Evolutionary conservation across 53 echinoderm and acorn worm species (phyloP).

Genomic region (Antedon mediterranea): DNA sequence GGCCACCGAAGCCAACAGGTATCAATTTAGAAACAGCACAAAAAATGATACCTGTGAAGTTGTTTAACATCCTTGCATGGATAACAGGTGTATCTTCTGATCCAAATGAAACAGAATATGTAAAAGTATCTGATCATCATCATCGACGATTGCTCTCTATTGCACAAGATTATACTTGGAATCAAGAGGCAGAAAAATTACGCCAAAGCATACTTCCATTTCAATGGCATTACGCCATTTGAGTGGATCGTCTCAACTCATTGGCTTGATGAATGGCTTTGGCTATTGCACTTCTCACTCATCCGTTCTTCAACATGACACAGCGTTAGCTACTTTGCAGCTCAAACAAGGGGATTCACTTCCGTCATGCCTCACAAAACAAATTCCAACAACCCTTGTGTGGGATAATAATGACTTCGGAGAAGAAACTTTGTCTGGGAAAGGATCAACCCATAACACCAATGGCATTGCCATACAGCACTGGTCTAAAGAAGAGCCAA

Average conservation of each 20-base stretch:
- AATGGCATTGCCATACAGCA: not conserved
- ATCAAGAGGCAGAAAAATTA: conserved; percentile 38
- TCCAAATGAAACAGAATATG: conserved; percentile 10
- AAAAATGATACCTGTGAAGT: not conserved
- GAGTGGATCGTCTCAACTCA: conserved; percentile 37
- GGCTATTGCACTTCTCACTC: conserved; percentile 43
- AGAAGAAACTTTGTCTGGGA: not conserved
- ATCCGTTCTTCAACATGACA: conserved; percentile 39
- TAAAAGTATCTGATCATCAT: conserved; percentile 5
- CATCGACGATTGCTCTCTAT: conserved; percentile 27
- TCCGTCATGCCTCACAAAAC: conserved; percentile 18
- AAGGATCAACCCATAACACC: not conserved
- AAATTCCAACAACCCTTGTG: not conserved
- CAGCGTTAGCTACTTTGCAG: conserved; percentile 39
- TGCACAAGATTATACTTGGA: conserved; percentile 49
- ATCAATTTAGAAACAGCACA: conserved; percentile 19
- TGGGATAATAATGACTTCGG: not conserved
- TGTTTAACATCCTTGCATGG: conserved; percentile 57
- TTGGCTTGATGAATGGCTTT: conserved; percentile 52
- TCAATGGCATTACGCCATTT: conserved; percentile 55
- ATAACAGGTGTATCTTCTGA: conserved; percentile 19
- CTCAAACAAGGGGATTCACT: conserved; percentile 22
- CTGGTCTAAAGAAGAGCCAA: not conserved
- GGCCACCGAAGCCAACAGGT: conserved; percentile 44
- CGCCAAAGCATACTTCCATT: conserved; percentile 41